Evolutionary conservation across 2,888 invertebrate genomes (phyloP), one percentile per base, ranked within the genome.

Genomic region (Barypeithes pellucidus): DNA sequence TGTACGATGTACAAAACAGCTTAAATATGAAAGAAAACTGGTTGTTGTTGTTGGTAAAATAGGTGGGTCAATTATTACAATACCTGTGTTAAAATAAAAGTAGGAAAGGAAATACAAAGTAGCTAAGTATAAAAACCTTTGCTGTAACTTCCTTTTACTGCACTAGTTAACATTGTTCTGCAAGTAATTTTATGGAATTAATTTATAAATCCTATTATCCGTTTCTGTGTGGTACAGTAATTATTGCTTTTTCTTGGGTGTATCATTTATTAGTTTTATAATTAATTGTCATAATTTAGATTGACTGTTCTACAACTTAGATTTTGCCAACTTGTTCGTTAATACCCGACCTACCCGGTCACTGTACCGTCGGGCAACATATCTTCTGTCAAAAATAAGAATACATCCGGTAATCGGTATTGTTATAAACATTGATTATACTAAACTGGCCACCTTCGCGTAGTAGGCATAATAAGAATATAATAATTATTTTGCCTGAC

Each of bases 131-230:
- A 33, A 57, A 33, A 57, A 33, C 24, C 14, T n/a, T 57, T 57
- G 54, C 54, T 14, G 33, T 18, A 33, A 57, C 54, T 57, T 57
- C 54, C 54, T 57, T 57, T 33, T 57, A 29, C 16, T 16, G 54
- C 54, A 57, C 33, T 57, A 33, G 24, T 52, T 52, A 29, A n/a
- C 29, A 57, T 4, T 33, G 18, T 57, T 57, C 11, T 33, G 33
- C 12, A 50, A 22, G 20, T 24, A 16, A 33, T 57, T 16, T 57
- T 33, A 33, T 57, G 18, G 11, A n/a, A 50, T 50, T 50, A 43
- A 16, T 43, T 43, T 11, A 22, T 50, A 12, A 20, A 22, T 7
- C 11, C 20, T 47, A n/a, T 18, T 50, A 20, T 22, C 1, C 50
- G 50, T n/a, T 22, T 22, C 12, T 24, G 5, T 24, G 24, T 24